Base-by-base conservation (phyloP, 2,888 invertebrate genomes). In the Dorcus hopei region DNA sequence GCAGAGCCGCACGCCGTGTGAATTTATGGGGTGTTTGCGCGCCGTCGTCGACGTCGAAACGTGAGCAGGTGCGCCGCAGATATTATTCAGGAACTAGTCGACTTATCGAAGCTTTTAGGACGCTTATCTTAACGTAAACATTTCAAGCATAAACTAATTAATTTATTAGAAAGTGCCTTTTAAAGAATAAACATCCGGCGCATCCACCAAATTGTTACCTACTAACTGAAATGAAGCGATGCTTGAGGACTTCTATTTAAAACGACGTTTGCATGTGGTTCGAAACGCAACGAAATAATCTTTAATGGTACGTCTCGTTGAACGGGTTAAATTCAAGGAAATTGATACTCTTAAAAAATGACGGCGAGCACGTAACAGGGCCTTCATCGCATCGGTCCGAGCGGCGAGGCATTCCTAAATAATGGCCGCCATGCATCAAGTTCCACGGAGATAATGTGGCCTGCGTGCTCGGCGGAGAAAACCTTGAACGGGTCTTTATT, bases 401-500 rank as follows among this genome's bases (percentile, higher is more conserved):
- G 48, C 48, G 43, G 49, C 39, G 68, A 70, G 70, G 73, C 72
- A 73, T 73, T 73, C 70, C 73, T 70, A 72, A 72, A 71, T 73
- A 73, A 73, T 73, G 71, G 72, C 68, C 67, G 67, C 71, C 63
- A 72, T 73, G 72, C 66, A 69, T 70, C 69, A 70, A 69, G 68
- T 67, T 66, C 16, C 16, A 66, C 67, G 66, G 67, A 72, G 72
- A 74, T 74, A 72, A 72, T 74, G 68, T 70, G 68, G 65, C 66
- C 72, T 70, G 71, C 72, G 72, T 71, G 71, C 70, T 68, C 70
- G 68, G 71, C 70, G 67, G 71, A 68, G 72, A 71, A 68, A 72
- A 71, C 72, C 72, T 72, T 72, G 73, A 70, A 68, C 71, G 71
- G 70, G 72, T 72, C 72, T 74, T 73, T 74, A 74, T 74, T 74